Evolutionary conservation across 1,140 invertebrate genomes (phyloP).

Genomic region (Ips typographus): DNA sequence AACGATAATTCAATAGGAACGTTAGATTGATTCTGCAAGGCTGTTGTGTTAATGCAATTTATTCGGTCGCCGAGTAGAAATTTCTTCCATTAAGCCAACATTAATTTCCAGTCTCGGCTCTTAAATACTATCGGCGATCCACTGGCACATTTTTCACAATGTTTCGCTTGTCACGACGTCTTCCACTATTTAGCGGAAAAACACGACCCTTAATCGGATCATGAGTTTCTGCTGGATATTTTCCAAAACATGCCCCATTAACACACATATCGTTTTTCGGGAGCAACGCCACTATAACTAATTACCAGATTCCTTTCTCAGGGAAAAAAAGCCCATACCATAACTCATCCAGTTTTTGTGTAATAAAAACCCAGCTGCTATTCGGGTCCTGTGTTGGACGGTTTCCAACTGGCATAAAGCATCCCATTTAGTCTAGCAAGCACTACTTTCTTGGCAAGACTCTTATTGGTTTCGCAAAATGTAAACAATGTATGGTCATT

Average conservation of each 20-base stretch:
- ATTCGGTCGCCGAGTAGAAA: too few relatives aligned
- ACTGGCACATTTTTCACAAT: too few relatives aligned
- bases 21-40: too few relatives aligned
- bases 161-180: too few relatives aligned
- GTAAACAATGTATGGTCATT: constrained; percentile 5
- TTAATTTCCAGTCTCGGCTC: too few relatives aligned
- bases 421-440: constrained; percentile 15
- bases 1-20: too few relatives aligned
- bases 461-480: constrained; percentile 9
- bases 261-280: constrained; percentile 7
- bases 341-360: constrained; percentile 20
- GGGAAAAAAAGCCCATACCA: constrained; percentile 12
- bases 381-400: constrained; percentile 16
- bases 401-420: constrained; percentile 23
- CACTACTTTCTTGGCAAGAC: constrained; percentile 19
- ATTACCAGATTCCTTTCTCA: constrained; percentile 18
- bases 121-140: too few relatives aligned
- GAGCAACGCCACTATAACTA: constrained; percentile 8
- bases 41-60: too few relatives aligned
- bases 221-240: neutral
- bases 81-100: too few relatives aligned
- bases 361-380: constrained; percentile 28
- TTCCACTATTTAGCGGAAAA: too few relatives aligned
- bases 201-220: too few relatives aligned
- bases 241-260: neutral